Evolutionary conservation across 2,113 vertebrate species (phyloP).

Genomic region (Parotia lawesii): DNA sequence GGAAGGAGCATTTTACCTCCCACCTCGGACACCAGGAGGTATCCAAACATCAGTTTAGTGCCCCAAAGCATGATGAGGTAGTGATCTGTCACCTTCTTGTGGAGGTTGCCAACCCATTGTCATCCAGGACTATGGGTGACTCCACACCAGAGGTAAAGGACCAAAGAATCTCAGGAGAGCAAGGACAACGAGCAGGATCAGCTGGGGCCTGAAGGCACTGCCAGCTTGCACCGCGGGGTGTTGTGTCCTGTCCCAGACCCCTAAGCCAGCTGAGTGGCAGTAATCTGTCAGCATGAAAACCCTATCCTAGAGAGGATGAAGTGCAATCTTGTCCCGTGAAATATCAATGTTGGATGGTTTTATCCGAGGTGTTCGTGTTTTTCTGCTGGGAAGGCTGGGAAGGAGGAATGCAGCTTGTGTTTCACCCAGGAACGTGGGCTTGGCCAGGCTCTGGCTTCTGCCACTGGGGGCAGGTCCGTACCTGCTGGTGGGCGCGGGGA

Average conservation of each 20-base stretch:
- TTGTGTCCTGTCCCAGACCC: not conserved
- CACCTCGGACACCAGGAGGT: not conserved
- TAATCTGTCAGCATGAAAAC: not conserved
- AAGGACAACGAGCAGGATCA: not conserved
- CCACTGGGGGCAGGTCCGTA: not conserved
- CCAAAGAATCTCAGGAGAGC: not conserved
- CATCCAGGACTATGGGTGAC: accelerated
- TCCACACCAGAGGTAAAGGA: not conserved
- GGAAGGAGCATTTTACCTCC: not conserved
- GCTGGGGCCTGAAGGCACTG: not conserved
- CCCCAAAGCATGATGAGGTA: accelerated
- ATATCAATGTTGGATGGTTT: accelerated
- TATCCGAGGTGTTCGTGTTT: not conserved
- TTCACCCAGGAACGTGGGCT: not conserved
- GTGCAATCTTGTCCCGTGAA: not conserved
- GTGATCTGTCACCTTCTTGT: not conserved
- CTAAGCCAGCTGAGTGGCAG: not conserved
- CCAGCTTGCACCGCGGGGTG: not conserved
- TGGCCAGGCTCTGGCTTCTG: not conserved
- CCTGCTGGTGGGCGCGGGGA: not conserved
- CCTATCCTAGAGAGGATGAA: not conserved
- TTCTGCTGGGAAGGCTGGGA: not conserved
- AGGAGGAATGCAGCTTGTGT: not conserved
- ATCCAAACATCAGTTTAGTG: not conserved
- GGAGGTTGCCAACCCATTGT: not conserved